Base-by-base conservation (phyloP, 2,888 invertebrate genomes). In the Apamea sordens region DNA sequence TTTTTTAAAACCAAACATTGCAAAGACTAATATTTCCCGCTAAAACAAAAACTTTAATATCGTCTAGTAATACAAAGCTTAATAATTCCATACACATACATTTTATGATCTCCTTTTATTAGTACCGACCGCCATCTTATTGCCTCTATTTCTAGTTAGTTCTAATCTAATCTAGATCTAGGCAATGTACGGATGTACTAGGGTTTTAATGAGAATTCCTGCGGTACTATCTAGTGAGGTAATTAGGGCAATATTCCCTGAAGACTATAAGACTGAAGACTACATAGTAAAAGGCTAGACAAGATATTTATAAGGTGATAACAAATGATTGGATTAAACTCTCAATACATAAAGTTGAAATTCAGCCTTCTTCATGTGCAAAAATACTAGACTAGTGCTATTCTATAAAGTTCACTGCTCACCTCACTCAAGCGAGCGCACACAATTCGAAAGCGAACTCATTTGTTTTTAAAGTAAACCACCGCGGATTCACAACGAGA, bases 121-220 rank as follows among this genome's bases (percentile, higher is more conserved):
- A 53, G 3, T 10, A 18, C 67, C 1, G 5, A 2, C n/a, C 53
- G 28, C 59, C 41, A 5, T 32, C 77, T 77, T 68, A 67, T 53
- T 59, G 21, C 15, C 76, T 6, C 15, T 15, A 24, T 36, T 61
- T 59, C 83, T 36, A 81, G 82, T 47, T 15, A 67, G 21, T 53
- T 67, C 53, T 44, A 61, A 63, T 84, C 71, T 79, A 32, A 81
- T 71, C 77, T 71, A 59, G 56, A 63, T 68, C 67, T 53, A 64
- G 36, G 36, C 18, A 36, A 36, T 28, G 2, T 32, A 11, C 50
- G 21, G 15, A 61, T 32, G 24, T 56, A 32, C 53, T 74, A 82
- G 44, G 24, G 44, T 76, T 47, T 44, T 83, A 75, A 83, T 79
- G 41, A 41, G 21, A 53, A 76, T 56, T 75, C 36, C 76, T 41